Evolutionary conservation across 2,797 vertebrate genomes (phyloP).

Genomic region (Benthosema pterotum): DNA sequence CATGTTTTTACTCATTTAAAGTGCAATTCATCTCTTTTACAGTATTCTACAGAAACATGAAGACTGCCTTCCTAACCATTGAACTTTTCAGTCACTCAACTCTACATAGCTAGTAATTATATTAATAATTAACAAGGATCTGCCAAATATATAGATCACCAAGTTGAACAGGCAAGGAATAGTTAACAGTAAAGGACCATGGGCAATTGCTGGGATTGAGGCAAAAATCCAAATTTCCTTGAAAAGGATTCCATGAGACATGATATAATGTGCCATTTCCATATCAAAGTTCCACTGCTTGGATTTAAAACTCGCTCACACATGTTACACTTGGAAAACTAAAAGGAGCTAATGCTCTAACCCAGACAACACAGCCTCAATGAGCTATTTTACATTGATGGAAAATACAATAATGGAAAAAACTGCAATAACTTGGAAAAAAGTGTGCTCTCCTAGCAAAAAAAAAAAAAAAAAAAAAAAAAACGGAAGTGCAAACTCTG

Average conservation of each 20-base stretch:
- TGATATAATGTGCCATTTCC: constrained; percentile 57
- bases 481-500: constrained; percentile 68
- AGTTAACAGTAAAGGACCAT: constrained; percentile 2
- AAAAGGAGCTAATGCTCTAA: constrained; percentile 52
- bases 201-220: background rate
- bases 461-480: constrained; percentile 45
- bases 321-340: constrained; percentile 72
- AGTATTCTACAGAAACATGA: no score
- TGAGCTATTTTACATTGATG: constrained; percentile 71
- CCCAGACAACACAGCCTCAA: constrained; percentile 70
- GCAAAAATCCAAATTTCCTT: constrained; percentile 36
- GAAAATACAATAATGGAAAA: constrained; percentile 78
- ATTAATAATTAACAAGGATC: no score
- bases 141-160: background rate
- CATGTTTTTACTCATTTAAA: constrained; percentile 1
- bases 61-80: no score
- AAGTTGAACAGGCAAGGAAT: background rate
- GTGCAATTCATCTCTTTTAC: no score
- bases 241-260: constrained; percentile 60
- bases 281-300: constrained; percentile 60
- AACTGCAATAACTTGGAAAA: constrained; percentile 73
- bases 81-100: background rate
- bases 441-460: constrained; percentile 50
- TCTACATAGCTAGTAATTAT: background rate
- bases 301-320: constrained; percentile 58